These are phyloP conservation scores for Xenotilapia leptura DNA, from an alignment of 2,113 vertebrate species.

Conservation along the genomic window DNA sequence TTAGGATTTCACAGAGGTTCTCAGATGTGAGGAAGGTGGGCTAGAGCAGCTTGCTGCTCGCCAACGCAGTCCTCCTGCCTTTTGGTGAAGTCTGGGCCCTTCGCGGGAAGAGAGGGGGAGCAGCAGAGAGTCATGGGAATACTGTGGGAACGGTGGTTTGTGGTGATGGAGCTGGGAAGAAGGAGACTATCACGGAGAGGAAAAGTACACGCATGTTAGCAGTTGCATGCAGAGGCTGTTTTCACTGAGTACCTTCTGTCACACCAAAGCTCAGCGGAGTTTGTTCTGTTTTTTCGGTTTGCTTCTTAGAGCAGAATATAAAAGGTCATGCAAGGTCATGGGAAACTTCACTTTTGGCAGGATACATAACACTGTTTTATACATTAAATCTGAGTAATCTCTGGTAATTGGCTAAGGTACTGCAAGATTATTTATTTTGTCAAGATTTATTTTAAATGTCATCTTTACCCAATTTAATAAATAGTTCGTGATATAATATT, in stretches of 20 bases:
- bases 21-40: conserved; percentile 88
- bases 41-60: conserved; percentile 64
- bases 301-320: not conserved
- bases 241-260: conserved; percentile 43
- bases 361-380: not conserved
- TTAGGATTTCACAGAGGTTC: conserved; percentile 94
- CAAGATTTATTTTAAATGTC: not conserved
- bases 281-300: not conserved
- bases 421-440: not conserved
- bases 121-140: conserved; percentile 59
- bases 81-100: conserved; percentile 60
- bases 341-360: not conserved
- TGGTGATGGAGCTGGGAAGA: conserved; percentile 31
- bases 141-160: conserved; percentile 60
- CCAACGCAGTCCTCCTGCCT: conserved; percentile 65
- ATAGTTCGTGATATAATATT: not conserved
- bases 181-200: conserved; percentile 10
- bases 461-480: not conserved
- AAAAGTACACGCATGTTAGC: conserved; percentile 7
- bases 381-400: not conserved
- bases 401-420: not conserved
- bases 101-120: conserved; percentile 21
- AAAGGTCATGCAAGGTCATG: conserved; percentile 53
- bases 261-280: conserved; percentile 19
- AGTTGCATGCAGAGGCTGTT: conserved; percentile 32